Evolutionary conservation across 2,888 invertebrate genomes (phyloP).

Genomic region (Tipula confusa): DNA sequence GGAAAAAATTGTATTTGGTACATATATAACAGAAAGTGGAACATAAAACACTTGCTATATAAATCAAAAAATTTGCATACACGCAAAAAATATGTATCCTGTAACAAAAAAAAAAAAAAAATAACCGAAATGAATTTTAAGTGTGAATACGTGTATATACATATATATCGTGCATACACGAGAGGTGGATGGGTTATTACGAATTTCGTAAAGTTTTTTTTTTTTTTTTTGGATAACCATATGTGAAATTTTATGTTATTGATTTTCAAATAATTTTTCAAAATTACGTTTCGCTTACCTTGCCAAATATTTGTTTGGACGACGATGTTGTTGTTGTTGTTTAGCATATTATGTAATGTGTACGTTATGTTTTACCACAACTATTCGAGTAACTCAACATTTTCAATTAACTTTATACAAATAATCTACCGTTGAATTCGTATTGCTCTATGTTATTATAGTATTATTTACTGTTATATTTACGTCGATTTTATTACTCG

Average conservation of each 20-base stretch:
- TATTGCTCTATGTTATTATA: too few species aligned
- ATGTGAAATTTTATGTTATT: constrained; percentile 12
- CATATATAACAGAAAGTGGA: neutral
- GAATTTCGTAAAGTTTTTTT: constrained; percentile 5
- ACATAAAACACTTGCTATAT: neutral
- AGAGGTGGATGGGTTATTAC: neutral
- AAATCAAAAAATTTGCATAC: constrained; percentile 20
- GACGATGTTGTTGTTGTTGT: neutral
- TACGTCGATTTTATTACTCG: too few species aligned
- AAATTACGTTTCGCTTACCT: neutral
- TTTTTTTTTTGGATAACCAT: neutral
- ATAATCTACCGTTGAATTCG: too few species aligned
- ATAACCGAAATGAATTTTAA: neutral
- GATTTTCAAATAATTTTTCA: neutral
- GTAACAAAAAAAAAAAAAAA: neutral
- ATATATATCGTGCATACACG: neutral
- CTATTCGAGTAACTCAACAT: too few species aligned
- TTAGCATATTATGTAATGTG: neutral
- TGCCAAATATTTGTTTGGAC: neutral
- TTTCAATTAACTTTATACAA: too few species aligned
- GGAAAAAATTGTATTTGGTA: neutral
- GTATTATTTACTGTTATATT: too few species aligned
- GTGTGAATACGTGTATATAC: neutral
- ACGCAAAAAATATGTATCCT: constrained; percentile 1
- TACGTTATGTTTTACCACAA: neutral